A percentile compares a stretch with the other conserved stretches of the same genome.
Evolutionary conservation across 2,113 vertebrate genomes (phyloP).

Genomic region (Pica pica): DNA sequence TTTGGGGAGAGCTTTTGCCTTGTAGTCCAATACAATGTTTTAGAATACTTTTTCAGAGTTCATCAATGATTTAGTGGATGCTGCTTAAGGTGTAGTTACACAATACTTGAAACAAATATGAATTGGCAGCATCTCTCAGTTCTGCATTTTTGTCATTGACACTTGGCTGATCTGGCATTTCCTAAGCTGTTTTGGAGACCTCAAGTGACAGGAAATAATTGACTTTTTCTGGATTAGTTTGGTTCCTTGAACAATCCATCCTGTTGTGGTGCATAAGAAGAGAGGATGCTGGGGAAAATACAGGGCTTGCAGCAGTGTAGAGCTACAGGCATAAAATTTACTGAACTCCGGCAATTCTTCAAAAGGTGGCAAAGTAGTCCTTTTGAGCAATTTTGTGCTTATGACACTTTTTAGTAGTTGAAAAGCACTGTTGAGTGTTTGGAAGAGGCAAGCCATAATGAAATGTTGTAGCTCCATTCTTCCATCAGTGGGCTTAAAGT

Average conservation of each 20-base stretch:
- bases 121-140: background rate
- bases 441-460: background rate
- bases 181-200: background rate
- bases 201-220: background rate
- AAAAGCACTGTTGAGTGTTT: background rate
- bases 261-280: background rate
- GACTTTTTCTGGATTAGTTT: background rate
- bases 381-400: background rate
- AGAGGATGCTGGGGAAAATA: background rate
- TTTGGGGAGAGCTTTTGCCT: background rate
- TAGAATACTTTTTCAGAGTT: background rate
- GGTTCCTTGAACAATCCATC: background rate
- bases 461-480: background rate
- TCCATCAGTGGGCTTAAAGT: background rate
- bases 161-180: background rate
- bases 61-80: background rate
- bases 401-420: background rate
- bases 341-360: background rate
- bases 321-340: background rate
- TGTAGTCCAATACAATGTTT: background rate
- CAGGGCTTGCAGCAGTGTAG: background rate
- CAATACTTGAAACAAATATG: background rate
- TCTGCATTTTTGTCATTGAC: background rate
- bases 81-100: background rate
- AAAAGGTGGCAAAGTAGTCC: background rate